Evolutionary conservation across 2,113 vertebrate species (phyloP), one percentile per base, ranked within the genome.

Genomic region (Macroglossus sobrinus): DNA sequence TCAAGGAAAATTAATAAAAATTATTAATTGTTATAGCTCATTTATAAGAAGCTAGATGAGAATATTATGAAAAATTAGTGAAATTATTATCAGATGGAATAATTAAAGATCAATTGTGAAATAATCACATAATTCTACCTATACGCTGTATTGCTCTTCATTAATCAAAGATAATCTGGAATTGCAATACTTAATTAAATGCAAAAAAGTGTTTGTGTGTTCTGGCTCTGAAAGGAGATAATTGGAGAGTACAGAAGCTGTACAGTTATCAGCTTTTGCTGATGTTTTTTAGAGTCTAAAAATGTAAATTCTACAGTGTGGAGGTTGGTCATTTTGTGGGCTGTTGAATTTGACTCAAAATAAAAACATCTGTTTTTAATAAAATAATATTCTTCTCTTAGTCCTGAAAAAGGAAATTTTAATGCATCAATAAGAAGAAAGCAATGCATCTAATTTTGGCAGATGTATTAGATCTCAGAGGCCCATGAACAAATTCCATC

Each of bases 91-190:
- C 96, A 98, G 97, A 97, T 97, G 97, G 94, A 98, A 97, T 97
- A 97, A 97, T 97, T 97, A 98, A 97, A 97, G 97, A 98, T 97
- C 97, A 98, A 96, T 98, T 98, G 97, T 98, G 96, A 97, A 97
- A 97, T 97, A 97, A 98, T 98, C 95, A 97, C 95, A 97, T 98
- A 98, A 98, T 96, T 97, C 97, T 95, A 97, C 94, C 97, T 97
- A 97, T 97, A 89, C 38, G 57, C 97, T 95, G 87, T 95, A 97
- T 97, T 84, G 55, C 97, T 97, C 97, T 98, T 97, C 97, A 97
- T 97, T 98, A 98, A 98, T 98, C 97, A 98, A 97, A 96, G 96
- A 97, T 98, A 97, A 97, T 98, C 97, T 97, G 95, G 93, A 98
- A 97, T 95, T 96, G 96, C 96, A 97, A 96, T 95, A 97, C 96